Base-by-base conservation (phyloP, 2,888 invertebrate genomes). In the Gymnosoma rotundatum region DNA sequence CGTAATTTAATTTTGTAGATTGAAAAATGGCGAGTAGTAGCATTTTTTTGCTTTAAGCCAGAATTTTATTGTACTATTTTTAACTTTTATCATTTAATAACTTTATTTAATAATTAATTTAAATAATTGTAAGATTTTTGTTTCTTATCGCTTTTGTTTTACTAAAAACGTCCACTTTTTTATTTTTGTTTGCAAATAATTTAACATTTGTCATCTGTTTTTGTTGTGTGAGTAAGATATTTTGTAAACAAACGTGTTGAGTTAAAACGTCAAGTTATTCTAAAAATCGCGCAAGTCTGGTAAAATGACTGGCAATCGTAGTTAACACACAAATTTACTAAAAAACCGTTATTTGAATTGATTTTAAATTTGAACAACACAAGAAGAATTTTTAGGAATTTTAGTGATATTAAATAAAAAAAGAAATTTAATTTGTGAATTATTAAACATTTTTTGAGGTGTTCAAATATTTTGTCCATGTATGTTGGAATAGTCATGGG, bases 171-270 rank as follows among this genome's bases (percentile, higher is more conserved):
- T 16, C 16, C 10, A 54, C 14, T 21, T 63, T 63, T 58, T 14
- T 52, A 32, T 60, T 80, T 48, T 73, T 66, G n/a, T n/a, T 66
- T 42, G 50, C 48, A 8, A 36, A 48, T 20, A 45, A 8, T 60
- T 52, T 36, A 38, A 58, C 32, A 56, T 69, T 80, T 54, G 74
- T 81, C 80, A 75, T 81, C 69, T 74, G 74, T 48, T 72, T 64
- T 42, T 7, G 50, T 18, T 48, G 45, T 5, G 21, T 58, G 25
- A 21, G 54, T 54, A 18, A 7, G 7, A 25, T 73, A 32, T 67
- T 67, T 80, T 74, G 79, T 73, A 79, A 79, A 79, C 66, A 80
- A 80, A 74, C 60, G 60, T 66, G 73, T 73, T 66, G 79, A 66
- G 42, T 45, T 67, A 0, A 45, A 38, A 64, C 36, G 54, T 63